These are phyloP conservation scores for Drosophila carrolli DNA, from an alignment of 1,140 invertebrate species.

Conservation along the genomic window DNA sequence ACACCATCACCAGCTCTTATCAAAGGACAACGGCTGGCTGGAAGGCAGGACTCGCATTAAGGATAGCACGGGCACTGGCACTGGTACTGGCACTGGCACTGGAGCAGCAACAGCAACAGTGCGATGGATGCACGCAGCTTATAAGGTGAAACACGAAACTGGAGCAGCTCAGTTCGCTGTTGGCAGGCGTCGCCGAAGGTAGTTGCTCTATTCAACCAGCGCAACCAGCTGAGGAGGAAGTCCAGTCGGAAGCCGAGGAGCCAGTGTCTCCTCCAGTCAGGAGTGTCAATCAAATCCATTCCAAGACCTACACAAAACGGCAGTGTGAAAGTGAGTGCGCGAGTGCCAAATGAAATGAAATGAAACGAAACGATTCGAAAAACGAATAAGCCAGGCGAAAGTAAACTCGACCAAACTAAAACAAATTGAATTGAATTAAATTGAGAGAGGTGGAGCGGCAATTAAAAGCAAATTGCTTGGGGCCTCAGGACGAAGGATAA, in stretches of 20 bases:
- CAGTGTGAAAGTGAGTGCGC: constrained; percentile 44
- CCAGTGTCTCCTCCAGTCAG: background rate
- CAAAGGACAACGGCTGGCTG: constrained; percentile 63
- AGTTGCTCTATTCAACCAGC: constrained; percentile 46
- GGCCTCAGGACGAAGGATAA: constrained; percentile 1
- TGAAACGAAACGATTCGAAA: constrained; percentile 18
- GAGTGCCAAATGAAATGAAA: constrained; percentile 23
- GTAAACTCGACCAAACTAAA: constrained; percentile 38
- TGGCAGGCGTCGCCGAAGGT: constrained; percentile 76
- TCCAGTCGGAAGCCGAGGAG: constrained; percentile 19
- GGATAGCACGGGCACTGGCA: constrained; percentile 51
- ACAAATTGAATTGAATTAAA: constrained; percentile 57
- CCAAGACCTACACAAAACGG: constrained; percentile 10
- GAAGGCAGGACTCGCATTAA: constrained; percentile 68
- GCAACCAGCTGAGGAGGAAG: constrained; percentile 20
- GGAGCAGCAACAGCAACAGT: constrained; percentile 33
- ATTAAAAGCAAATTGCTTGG: constrained; percentile 57
- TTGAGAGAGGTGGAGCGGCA: constrained; percentile 42
- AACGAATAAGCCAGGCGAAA: constrained; percentile 27
- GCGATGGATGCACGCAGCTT: constrained; percentile 44
- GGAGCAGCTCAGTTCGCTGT: constrained; percentile 81
- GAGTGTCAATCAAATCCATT: constrained; percentile 13
- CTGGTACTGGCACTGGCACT: background rate
- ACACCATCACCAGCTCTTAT: constrained; percentile 59
- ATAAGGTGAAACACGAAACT: constrained; percentile 80